Evolutionary conservation across 2,888 invertebrate species (phyloP).

Genomic region (Philhelius pedissequus): DNA sequence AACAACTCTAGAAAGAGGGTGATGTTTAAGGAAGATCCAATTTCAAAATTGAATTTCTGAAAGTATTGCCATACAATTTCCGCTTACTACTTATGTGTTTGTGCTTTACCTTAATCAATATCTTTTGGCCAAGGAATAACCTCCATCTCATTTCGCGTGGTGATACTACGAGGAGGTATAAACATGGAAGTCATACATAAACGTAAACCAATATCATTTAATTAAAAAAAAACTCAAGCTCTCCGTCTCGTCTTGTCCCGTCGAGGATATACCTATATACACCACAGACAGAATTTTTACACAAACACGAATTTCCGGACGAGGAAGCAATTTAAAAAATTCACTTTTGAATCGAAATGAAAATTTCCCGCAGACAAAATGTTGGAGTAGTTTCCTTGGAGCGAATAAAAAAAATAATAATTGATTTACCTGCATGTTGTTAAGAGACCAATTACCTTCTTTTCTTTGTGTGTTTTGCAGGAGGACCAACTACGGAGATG

Average conservation of each 20-base stretch:
- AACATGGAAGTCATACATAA: neutral
- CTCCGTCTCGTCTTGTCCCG: too few species aligned
- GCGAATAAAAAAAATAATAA: neutral
- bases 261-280: neutral
- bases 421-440: slow-evolving; percentile 8
- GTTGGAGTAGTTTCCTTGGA: neutral
- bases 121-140: neutral
- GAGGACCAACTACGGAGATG: neutral
- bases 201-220: slow-evolving; percentile 21
- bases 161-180: too few species aligned
- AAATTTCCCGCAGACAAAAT: neutral
- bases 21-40: neutral
- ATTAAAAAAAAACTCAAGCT: slow-evolving; percentile 14
- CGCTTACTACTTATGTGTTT: neutral
- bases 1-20: neutral
- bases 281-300: neutral
- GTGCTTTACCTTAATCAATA: neutral
- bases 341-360: neutral
- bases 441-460: neutral
- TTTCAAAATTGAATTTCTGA: slow-evolving; percentile 16
- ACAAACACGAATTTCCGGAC: neutral
- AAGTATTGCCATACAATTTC: slow-evolving; percentile 10
- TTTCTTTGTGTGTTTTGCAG: neutral
- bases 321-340: slow-evolving; percentile 1
- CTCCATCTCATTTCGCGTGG: neutral